Evolutionary conservation across 2,113 vertebrate species (phyloP), one percentile per base, ranked within the genome.

Genomic region (Falcunculus frontatus): DNA sequence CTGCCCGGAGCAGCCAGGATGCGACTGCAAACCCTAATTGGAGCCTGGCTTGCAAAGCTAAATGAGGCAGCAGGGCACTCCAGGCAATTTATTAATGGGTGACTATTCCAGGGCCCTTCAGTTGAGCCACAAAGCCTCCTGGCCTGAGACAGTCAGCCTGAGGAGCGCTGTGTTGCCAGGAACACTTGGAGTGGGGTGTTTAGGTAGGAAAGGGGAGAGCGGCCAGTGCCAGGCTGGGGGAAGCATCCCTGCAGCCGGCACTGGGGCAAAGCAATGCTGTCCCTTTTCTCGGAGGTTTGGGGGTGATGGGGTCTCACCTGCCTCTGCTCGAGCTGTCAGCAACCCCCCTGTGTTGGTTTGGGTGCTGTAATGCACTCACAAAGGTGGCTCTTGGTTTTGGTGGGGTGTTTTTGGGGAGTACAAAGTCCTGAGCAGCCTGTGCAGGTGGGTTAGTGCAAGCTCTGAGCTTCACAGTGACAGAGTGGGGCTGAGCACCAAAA

Each of bases 31-130:
- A 53, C 69, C 74, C 77, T 65, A 60, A 89, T 94, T 77, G 64
- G 37, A 91, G 70, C 57, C 11, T 0, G 7, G 55, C 44, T 91
- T 1, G 3, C 14, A 23, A 86, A 77, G 64, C 77, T 92, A 85
- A 95, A 86, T 82, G 90, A 93, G 95, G 75, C 81, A 85, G 52
- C 63, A 70, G 81, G 90, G 50, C 88, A 94, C 81, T 94, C 70
- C 88, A 87, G 85, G 87, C 80, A 63, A 37, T 83, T 65, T 77
- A 80, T 93, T 95, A 94, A 84, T 59, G 83, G 87, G 39, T 85
- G 86, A 56, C 94, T 82, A 90, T 87, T 87, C 76, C 82, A 59
- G 80, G 60, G 35, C 81, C 84, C 84, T 76, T 96, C 73, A 57
- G 42, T 16, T 27, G 67, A 78, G 81, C 39, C 17, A 10, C 1